Evolutionary conservation across 2,797 vertebrate genomes (phyloP).

Genomic region (Sus cebifrons): DNA sequence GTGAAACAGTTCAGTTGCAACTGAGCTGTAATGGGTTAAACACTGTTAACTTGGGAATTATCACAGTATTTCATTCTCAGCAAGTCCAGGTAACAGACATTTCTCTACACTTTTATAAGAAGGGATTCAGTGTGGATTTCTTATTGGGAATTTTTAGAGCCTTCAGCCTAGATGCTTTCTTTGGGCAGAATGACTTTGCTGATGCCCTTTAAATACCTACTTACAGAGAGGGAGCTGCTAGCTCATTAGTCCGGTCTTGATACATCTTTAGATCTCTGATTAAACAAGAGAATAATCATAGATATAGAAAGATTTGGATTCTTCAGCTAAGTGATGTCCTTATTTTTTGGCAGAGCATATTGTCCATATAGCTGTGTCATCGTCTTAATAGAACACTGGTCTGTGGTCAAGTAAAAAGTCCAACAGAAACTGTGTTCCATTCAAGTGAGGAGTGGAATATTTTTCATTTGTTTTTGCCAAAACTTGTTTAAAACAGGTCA

Average conservation of each 20-base stretch:
- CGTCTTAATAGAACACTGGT: slow-evolving; percentile 41
- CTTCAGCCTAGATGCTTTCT: neutral
- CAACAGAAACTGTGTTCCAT: slow-evolving; percentile 62
- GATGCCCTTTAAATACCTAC: neutral
- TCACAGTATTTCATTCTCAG: neutral
- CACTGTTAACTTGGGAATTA: neutral
- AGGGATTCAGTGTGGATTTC: neutral
- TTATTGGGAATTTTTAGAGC: neutral
- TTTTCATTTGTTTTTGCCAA: slow-evolving; percentile 60
- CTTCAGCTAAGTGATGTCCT: slow-evolving; percentile 52
- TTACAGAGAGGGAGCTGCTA: neutral
- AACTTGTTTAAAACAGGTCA: slow-evolving; percentile 29
- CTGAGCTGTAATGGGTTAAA: neutral
- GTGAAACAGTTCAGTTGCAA: neutral
- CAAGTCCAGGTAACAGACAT: neutral
- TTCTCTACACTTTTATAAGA: neutral
- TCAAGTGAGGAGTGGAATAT: slow-evolving; percentile 18
- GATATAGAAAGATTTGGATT: slow-evolving; percentile 23
- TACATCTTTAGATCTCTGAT: slow-evolving; percentile 19
- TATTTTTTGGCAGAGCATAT: slow-evolving; percentile 64
- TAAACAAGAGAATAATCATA: slow-evolving; percentile 37
- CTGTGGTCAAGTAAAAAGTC: slow-evolving; percentile 3
- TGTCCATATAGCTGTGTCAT: slow-evolving; percentile 63
- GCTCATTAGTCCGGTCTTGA: neutral
- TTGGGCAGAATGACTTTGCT: neutral